Conservation (phyloP, 2,113 vertebrate genomes). For the Phyllostomus discolor region DNA sequence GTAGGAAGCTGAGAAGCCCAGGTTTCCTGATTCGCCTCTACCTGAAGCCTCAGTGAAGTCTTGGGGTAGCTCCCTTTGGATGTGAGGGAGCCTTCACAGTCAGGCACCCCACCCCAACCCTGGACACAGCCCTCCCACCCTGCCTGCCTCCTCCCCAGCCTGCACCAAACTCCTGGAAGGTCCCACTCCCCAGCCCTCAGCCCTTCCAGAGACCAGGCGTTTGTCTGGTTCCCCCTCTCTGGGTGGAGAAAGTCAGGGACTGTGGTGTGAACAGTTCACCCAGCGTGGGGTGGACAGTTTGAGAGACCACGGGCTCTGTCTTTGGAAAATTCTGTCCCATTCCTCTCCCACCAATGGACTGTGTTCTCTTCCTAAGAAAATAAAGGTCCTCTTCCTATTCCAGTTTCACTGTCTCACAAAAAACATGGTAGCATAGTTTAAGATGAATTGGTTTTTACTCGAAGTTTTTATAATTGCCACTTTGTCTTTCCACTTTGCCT, state of each 20-base stretch:
- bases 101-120: background rate
- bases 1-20: background rate
- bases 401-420: slow-evolving; percentile 1
- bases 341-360: slow-evolving; percentile 19
- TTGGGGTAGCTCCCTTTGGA: background rate
- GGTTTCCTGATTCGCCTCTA: background rate
- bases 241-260: background rate
- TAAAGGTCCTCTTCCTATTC: slow-evolving; percentile 50
- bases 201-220: background rate
- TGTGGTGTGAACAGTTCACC: background rate
- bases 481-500: background rate
- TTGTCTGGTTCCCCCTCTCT: background rate
- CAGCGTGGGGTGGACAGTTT: background rate
- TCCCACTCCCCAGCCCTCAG: background rate
- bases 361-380: slow-evolving; percentile 52
- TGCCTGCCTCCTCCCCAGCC: background rate
- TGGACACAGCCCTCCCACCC: background rate
- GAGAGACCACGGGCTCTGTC: slow-evolving; percentile 34
- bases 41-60: background rate
- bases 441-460: background rate
- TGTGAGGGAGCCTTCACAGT: background rate
- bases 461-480: background rate
- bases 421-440: background rate
- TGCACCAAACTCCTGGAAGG: background rate
- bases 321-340: slow-evolving; percentile 47